Conservation (phyloP, 1,140 invertebrate species). For the Panagrolaimus sp. region DNA sequence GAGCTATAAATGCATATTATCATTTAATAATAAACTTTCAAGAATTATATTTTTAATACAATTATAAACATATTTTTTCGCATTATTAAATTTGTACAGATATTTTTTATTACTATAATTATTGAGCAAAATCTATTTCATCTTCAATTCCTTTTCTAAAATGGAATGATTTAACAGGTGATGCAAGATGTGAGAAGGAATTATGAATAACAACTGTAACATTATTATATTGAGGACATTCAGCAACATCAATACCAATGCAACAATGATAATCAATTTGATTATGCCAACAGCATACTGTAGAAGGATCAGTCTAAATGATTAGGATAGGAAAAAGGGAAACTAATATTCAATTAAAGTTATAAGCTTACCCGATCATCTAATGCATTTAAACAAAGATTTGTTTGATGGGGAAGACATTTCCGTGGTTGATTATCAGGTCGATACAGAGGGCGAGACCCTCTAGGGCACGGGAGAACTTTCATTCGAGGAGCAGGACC, state of each 20-base stretch:
- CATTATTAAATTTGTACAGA: background rate
- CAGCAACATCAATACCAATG: conserved; percentile 39
- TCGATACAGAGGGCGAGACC: conserved; percentile 27
- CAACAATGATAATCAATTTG: conserved; percentile 58
- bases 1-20: too few species aligned
- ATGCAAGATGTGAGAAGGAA: conserved; percentile 50
- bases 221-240: conserved; percentile 51
- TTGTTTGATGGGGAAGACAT: conserved; percentile 54
- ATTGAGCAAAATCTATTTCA: conserved; percentile 34
- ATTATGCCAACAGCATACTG: conserved; percentile 57
- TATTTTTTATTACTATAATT: conserved; percentile 5
- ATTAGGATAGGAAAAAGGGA: conserved; percentile 2
- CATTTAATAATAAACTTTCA: too few species aligned
- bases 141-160: conserved; percentile 56
- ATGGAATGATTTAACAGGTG: conserved; percentile 49
- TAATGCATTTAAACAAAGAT: conserved; percentile 53
- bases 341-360: conserved; percentile 12
- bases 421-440: conserved; percentile 55
- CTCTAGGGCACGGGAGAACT: conserved; percentile 28
- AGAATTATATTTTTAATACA: too few species aligned
- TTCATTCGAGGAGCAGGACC: conserved; percentile 18
- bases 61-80: too few species aligned
- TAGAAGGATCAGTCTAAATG: conserved; percentile 38
- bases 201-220: conserved; percentile 58
- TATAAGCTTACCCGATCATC: conserved; percentile 46